phyloP scores from a whole-genome alignment of 2,888 invertebrate genomes.

The Crioceris asparagi region DNA sequence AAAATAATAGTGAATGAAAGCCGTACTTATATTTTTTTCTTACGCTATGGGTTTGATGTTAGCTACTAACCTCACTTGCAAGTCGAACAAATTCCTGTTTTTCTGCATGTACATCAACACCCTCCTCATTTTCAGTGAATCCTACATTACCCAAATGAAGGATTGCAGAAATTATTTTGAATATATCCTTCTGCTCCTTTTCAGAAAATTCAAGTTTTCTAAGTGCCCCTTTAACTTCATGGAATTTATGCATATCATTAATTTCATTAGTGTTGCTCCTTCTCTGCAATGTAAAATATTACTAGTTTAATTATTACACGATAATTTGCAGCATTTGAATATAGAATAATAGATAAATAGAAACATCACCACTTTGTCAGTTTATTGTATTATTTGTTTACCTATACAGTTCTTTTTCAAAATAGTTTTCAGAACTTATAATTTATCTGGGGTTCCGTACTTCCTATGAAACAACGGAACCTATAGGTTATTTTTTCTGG shows the following conservation, averaged over 20 bases:
- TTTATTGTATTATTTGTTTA: neutral
- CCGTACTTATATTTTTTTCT: neutral
- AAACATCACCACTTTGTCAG: neutral
- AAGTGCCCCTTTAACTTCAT: conserved; percentile 61
- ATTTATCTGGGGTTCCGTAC: no score
- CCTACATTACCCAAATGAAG: conserved; percentile 80
- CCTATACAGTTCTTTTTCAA: neutral
- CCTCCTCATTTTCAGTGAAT: conserved; percentile 63
- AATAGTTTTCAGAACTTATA: neutral
- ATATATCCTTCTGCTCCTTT: conserved; percentile 64
- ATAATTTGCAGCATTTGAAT: no score
- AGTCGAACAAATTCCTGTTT: conserved; percentile 53
- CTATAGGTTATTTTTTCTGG: no score
- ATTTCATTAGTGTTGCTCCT: conserved; percentile 42
- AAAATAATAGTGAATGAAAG: neutral
- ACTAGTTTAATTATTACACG: neutral
- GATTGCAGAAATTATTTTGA: conserved; percentile 72
- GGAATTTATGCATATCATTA: conserved; percentile 59
- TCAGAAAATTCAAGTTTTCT: conserved; percentile 64
- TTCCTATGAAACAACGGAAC: no score
- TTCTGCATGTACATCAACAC: conserved; percentile 56
- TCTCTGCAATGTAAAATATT: conserved; percentile 30
- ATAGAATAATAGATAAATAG: no score
- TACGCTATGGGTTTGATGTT: no score
- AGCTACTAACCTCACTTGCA: conserved; percentile 54